phyloP scores from a whole-genome alignment of 1,140 invertebrate genomes.

The Bombus cullumanus region DNA sequence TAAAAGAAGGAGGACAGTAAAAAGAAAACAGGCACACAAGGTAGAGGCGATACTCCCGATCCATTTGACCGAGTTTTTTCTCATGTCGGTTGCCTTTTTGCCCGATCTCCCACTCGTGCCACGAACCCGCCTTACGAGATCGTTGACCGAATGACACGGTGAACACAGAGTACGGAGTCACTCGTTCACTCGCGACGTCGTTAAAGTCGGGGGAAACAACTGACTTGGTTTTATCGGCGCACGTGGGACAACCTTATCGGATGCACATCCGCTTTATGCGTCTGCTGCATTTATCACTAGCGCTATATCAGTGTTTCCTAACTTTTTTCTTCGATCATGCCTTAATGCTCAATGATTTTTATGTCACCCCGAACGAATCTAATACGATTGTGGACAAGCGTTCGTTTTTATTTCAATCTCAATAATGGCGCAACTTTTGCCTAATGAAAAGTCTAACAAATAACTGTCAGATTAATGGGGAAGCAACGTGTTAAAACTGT shows the following conservation, averaged over 20 bases:
- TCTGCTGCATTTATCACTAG: conserved; percentile 3
- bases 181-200: conserved; percentile 40
- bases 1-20: conserved; percentile 16
- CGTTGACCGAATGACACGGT: conserved; percentile 56
- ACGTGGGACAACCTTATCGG: conserved; percentile 37
- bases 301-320: no score
- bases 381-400: no score
- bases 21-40: conserved; percentile 14
- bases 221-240: conserved; percentile 23
- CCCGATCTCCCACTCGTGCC: conserved; percentile 40
- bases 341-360: no score
- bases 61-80: conserved; percentile 57
- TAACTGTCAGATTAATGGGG: no score
- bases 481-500: no score
- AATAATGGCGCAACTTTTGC: no score
- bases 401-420: no score
- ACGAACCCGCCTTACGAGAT: conserved; percentile 47
- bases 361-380: no score
- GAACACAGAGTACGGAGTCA: conserved; percentile 26
- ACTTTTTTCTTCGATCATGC: no score
- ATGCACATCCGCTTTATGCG: conserved; percentile 23
- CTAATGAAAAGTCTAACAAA: no score
- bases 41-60: conserved; percentile 46
- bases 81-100: conserved; percentile 46
- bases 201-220: neutral